Percentiles rank a stretch among this genome's conserved stretches.
Evolutionary conservation across 2,888 invertebrate species (phyloP).

Genomic region (Temnothorax ravouxi): DNA sequence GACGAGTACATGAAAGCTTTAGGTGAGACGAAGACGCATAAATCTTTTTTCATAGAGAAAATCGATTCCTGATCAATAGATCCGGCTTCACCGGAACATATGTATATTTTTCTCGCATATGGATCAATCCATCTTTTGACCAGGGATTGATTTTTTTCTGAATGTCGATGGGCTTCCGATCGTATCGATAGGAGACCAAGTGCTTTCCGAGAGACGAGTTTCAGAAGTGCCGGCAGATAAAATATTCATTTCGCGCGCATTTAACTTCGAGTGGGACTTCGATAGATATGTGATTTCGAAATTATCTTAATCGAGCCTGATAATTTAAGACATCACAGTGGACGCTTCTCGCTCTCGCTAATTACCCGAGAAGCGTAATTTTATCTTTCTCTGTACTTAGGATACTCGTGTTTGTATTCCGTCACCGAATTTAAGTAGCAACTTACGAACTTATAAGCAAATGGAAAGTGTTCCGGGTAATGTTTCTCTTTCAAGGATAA

Average conservation of each 20-base stretch:
- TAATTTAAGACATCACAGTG: not conserved
- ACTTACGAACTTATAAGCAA: not conserved
- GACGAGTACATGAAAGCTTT: conserved; percentile 96
- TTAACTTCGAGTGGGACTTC: conserved; percentile 4
- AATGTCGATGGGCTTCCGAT: not conserved
- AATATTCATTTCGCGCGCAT: conserved; percentile 14
- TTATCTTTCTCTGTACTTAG: not conserved
- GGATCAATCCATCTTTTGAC: not conserved
- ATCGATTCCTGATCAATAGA: not conserved
- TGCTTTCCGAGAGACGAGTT: not conserved
- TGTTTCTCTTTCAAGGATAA: not conserved
- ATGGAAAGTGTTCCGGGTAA: not conserved
- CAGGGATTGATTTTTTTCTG: not conserved
- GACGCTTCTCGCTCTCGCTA: not conserved
- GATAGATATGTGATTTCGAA: not conserved
- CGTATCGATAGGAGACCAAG: not conserved
- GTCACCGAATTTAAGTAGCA: not conserved
- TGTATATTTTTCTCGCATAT: not conserved
- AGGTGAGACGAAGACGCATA: conserved; percentile 88
- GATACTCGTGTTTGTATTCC: not conserved
- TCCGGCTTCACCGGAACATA: not conserved
- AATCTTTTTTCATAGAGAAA: not conserved
- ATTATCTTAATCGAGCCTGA: not conserved
- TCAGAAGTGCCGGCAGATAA: not conserved
- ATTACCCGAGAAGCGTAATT: not conserved